A percentile compares a stretch with the other conserved stretches of the same genome.
Evolutionary conservation across 2,113 vertebrate genomes (phyloP).

Genomic region (Lamprotornis superbus): DNA sequence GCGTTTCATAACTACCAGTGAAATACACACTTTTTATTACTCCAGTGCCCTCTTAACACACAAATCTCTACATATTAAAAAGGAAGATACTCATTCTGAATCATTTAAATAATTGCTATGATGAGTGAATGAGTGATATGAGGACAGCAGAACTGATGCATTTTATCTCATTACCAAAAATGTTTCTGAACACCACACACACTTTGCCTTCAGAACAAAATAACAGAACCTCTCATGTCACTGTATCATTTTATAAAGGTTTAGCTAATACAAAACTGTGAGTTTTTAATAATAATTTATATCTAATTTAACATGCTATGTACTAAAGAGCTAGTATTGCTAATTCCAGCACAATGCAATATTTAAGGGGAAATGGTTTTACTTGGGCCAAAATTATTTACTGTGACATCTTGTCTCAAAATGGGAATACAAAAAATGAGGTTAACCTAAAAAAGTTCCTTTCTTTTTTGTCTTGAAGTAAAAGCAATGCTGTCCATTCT

Average conservation of each 20-base stretch:
- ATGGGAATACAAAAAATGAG: not conserved
- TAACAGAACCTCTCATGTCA: not conserved
- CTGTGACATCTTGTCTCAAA: not conserved
- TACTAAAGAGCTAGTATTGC: not conserved
- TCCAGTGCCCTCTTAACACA: not conserved
- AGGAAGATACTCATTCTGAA: not conserved
- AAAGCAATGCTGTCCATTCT: not conserved
- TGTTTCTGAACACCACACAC: not conserved
- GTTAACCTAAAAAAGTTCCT: not conserved
- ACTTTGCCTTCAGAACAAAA: not conserved
- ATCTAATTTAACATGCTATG: not conserved
- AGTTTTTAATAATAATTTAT: not conserved
- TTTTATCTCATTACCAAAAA: not conserved
- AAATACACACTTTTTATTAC: conserved; percentile 24
- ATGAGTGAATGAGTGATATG: not conserved
- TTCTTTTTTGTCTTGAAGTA: not conserved
- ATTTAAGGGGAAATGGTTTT: not conserved
- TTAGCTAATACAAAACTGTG: not conserved
- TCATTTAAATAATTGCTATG: not conserved
- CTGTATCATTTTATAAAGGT: not conserved
- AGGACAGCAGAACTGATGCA: not conserved
- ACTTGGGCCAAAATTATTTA: not conserved
- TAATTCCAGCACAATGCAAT: not conserved
- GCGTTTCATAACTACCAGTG: not conserved
- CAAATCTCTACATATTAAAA: not conserved